phyloP scores from a whole-genome alignment of 2,888 invertebrate species.

The Carabus problematicus region DNA sequence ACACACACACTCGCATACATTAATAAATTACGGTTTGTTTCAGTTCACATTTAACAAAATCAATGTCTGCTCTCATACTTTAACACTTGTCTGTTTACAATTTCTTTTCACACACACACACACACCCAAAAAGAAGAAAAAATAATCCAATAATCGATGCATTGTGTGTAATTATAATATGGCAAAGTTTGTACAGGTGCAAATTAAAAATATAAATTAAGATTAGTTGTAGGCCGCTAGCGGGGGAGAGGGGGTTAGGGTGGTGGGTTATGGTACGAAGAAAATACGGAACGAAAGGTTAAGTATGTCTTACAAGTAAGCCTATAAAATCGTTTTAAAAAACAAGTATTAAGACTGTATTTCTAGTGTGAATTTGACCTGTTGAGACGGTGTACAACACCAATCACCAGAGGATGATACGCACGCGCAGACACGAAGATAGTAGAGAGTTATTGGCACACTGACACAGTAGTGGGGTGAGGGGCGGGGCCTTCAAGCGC shows the following conservation, averaged over 20 bases:
- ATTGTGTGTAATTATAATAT: not conserved
- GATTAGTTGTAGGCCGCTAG: too few relatives aligned
- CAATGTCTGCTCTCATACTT: not conserved
- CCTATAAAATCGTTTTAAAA: too few relatives aligned
- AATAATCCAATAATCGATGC: not conserved
- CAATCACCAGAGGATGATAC: too few relatives aligned
- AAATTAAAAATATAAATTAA: not conserved
- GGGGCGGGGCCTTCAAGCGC: conserved; percentile 22
- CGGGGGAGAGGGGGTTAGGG: conserved; percentile 8
- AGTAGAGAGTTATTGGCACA: conserved; percentile 35
- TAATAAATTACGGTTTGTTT: not conserved
- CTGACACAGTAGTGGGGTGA: conserved; percentile 28
- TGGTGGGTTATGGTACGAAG: too few relatives aligned
- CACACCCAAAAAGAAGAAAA: conserved; percentile 12
- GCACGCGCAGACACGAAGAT: not conserved
- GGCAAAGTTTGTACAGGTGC: not conserved
- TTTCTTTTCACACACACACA: conserved; percentile 3
- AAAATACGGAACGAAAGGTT: too few relatives aligned
- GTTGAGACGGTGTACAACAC: conserved; percentile 16
- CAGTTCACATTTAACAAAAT: not conserved
- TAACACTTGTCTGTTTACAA: conserved; percentile 38
- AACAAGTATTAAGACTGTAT: too few relatives aligned
- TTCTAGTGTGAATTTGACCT: conserved; percentile 16
- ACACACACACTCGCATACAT: too few relatives aligned
- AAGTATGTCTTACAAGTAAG: too few relatives aligned